Evolutionary conservation across 2,888 invertebrate genomes (phyloP).

Genomic region (Leptopterna dolabrata): DNA sequence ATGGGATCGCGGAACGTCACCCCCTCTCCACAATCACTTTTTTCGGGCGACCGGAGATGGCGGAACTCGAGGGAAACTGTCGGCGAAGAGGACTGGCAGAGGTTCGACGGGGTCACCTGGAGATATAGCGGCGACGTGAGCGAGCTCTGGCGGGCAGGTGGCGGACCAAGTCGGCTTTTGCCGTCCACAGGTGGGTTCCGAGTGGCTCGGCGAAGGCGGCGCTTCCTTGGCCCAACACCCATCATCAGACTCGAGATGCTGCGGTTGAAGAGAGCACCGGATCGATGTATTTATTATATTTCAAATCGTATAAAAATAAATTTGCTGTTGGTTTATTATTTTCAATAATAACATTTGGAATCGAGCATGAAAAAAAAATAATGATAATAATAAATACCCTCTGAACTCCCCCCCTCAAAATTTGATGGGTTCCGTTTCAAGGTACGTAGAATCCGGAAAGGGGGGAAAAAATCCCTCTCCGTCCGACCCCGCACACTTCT

Average conservation of each 20-base stretch:
- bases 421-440: too few relatives aligned
- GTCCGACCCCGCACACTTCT: too few relatives aligned
- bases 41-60: not conserved
- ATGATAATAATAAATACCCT: too few relatives aligned
- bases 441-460: too few relatives aligned
- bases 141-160: slow-evolving; percentile 43
- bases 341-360: too few relatives aligned
- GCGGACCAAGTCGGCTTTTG: not conserved
- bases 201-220: not conserved
- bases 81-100: slow-evolving; percentile 15
- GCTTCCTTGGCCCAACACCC: not conserved
- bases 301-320: too few relatives aligned
- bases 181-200: not conserved
- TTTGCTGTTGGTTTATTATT: too few relatives aligned
- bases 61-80: not conserved
- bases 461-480: too few relatives aligned
- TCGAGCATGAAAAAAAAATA: too few relatives aligned
- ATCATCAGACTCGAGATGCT: not conserved
- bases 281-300: too few relatives aligned
- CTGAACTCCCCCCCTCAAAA: too few relatives aligned
- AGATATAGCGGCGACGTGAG: slow-evolving; percentile 44
- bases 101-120: slow-evolving; percentile 39
- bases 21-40: slow-evolving; percentile 14
- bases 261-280: not conserved
- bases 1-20: not conserved